A percentile compares a stretch with the other conserved stretches of the same genome.
Evolutionary conservation across 2,113 vertebrate species (phyloP).

Genomic region (Archocentrus centrarchus): DNA sequence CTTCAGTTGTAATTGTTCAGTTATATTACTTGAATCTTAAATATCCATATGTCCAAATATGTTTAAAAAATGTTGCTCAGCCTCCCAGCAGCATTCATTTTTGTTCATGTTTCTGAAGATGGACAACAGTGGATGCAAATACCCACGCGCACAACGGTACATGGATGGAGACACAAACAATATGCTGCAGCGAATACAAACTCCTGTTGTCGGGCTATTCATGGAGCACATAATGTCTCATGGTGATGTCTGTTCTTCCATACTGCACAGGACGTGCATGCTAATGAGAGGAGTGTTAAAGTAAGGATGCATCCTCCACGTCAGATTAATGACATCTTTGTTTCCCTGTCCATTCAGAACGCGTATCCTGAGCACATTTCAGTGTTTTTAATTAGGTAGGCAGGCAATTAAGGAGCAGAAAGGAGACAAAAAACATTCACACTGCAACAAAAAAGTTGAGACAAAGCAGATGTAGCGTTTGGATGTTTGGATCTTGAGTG

Average conservation of each 20-base stretch:
- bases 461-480: not conserved
- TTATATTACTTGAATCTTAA: too few species aligned
- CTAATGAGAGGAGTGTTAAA: not conserved
- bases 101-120: not conserved
- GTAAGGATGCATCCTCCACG: not conserved
- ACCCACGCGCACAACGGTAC: not conserved
- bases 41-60: too few species aligned
- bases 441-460: not conserved
- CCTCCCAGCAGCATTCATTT: not conserved
- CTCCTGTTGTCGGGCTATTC: not conserved
- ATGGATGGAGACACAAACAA: not conserved
- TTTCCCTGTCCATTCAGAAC: not conserved
- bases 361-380: not conserved
- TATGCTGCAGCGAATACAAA: slow-evolving; percentile 25
- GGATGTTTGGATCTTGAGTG: not conserved
- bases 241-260: slow-evolving; percentile 2
- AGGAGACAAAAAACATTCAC: not conserved
- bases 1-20: too few species aligned
- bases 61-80: not conserved
- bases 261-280: not conserved
- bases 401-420: not conserved
- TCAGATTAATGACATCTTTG: not conserved
- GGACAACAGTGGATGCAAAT: not conserved
- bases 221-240: not conserved
- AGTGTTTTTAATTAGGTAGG: not conserved